phyloP scores from a whole-genome alignment of 1,140 invertebrate species.

The Anastatus disparis region DNA sequence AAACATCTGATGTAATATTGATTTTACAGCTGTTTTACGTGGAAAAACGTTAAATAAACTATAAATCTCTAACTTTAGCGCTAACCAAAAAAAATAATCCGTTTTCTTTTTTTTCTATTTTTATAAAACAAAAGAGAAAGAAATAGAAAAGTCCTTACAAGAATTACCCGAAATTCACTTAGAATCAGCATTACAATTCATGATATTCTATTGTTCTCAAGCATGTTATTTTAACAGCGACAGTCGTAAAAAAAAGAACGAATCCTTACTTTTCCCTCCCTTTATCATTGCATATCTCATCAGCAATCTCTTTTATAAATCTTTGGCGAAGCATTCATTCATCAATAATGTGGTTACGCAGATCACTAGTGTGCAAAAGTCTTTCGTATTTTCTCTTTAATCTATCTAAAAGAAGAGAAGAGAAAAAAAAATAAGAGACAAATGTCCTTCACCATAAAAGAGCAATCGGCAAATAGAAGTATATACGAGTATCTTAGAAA shows the following conservation, averaged over 20 bases:
- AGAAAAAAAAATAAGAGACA: too few relatives aligned
- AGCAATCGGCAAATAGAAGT: conserved; percentile 22
- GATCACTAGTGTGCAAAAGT: neutral
- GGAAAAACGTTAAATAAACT: too few relatives aligned
- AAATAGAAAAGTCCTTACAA: neutral
- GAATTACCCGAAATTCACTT: neutral
- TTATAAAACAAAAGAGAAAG: too few relatives aligned
- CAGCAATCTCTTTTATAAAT: neutral
- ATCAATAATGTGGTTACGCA: neutral
- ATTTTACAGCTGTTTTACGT: too few relatives aligned
- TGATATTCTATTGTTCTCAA: neutral
- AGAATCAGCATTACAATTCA: neutral
- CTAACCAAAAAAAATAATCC: too few relatives aligned
- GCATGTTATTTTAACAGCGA: neutral
- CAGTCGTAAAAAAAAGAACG: neutral
- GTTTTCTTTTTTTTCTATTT: too few relatives aligned
- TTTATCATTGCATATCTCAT: neutral
- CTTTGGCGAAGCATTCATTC: neutral
- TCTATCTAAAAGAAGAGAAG: too few relatives aligned
- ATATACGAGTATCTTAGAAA: too few relatives aligned
- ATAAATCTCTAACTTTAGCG: too few relatives aligned
- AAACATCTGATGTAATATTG: too few relatives aligned
- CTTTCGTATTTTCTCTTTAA: too few relatives aligned
- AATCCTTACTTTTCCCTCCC: too few relatives aligned
- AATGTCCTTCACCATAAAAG: conserved; percentile 1